Evolutionary conservation across 2,797 vertebrate species (phyloP).

Genomic region (Argyrosomus regius): DNA sequence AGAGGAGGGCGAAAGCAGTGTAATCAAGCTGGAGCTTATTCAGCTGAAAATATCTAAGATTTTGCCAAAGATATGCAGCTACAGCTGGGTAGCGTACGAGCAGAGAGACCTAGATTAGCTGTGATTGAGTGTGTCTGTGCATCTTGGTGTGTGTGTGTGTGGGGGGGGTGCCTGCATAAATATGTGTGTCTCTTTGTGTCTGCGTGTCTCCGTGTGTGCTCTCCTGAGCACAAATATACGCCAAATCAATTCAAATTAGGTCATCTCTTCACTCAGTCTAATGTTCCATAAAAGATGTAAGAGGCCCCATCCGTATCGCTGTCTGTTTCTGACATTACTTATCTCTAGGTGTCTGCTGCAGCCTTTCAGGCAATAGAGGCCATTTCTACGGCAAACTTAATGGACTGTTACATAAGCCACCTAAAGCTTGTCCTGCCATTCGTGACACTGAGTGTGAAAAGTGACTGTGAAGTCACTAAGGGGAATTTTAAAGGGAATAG

Average conservation of each 20-base stretch:
- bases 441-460: conserved; percentile 67
- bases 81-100: conserved; percentile 66
- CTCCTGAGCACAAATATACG: conserved; percentile 66
- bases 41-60: conserved; percentile 77
- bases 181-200: conserved; percentile 54
- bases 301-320: conserved; percentile 68
- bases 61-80: conserved; percentile 70
- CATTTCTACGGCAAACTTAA: conserved; percentile 74
- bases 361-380: conserved; percentile 66
- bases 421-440: conserved; percentile 69
- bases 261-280: conserved; percentile 79
- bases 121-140: conserved; percentile 49
- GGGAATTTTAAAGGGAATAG: conserved; percentile 60
- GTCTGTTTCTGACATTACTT: conserved; percentile 77
- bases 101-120: conserved; percentile 68
- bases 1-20: conserved; percentile 16
- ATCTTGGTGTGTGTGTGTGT: conserved; percentile 9
- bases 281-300: conserved; percentile 83
- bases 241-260: conserved; percentile 81
- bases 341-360: conserved; percentile 77
- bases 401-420: conserved; percentile 80
- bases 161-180: conserved; percentile 2
- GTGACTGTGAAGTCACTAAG: conserved; percentile 46
- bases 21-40: conserved; percentile 76
- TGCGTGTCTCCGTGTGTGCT: conserved; percentile 46